Percentiles rank a stretch among this genome's conserved stretches.
Evolutionary conservation across 2,888 invertebrate species (phyloP).

Genomic region (Zele albiditarsus): DNA sequence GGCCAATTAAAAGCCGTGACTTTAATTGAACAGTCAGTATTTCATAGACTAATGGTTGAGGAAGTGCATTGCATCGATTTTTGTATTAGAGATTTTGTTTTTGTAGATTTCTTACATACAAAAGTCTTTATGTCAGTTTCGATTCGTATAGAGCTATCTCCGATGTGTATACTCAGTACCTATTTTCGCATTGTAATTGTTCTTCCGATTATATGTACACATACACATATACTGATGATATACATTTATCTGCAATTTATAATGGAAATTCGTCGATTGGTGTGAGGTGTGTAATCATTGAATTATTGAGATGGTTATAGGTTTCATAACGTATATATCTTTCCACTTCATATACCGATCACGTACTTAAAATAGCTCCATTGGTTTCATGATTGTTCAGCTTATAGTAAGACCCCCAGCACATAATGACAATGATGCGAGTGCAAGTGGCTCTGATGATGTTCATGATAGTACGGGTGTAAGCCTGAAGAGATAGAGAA

Average conservation of each 20-base stretch:
- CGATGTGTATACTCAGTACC: no score
- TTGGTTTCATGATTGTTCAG: constrained; percentile 20
- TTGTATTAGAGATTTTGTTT: no score
- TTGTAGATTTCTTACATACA: no score
- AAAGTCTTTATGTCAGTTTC: no score
- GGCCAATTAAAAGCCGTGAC: no score
- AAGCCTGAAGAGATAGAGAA: constrained; percentile 11
- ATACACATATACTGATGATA: not conserved
- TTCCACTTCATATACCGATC: constrained; percentile 44
- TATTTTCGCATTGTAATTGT: no score
- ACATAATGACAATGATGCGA: constrained; percentile 9
- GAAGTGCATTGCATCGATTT: no score
- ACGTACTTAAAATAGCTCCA: constrained; percentile 31
- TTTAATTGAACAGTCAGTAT: no score
- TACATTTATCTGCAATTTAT: not conserved
- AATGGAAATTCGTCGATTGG: not conserved
- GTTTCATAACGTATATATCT: not conserved
- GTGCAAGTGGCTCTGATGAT: constrained; percentile 22
- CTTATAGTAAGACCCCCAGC: constrained; percentile 27
- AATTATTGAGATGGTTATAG: not conserved
- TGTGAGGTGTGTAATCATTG: not conserved
- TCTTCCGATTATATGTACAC: not conserved
- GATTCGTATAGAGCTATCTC: no score
- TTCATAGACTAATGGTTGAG: no score
- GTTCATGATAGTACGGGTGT: not conserved